These are phyloP conservation scores for Aporophyla lueneburgensis DNA, from an alignment of 2,888 invertebrate species.

Conservation along the genomic window DNA sequence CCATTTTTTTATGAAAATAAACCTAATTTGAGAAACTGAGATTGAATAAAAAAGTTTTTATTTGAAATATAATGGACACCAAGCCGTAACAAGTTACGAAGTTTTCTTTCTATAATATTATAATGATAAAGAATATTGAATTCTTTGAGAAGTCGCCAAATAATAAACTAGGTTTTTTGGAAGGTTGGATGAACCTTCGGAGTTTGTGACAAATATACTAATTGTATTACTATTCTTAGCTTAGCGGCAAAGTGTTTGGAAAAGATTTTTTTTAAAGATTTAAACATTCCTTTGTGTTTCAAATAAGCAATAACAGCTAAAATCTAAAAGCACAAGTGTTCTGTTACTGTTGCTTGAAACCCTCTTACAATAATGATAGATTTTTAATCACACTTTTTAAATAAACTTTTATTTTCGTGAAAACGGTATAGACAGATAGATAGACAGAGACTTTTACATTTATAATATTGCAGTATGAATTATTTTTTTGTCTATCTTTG, in stretches of 20 bases:
- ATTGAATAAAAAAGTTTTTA: constrained; percentile 42
- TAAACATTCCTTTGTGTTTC: not conserved
- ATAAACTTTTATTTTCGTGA: no score
- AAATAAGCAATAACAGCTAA: not conserved
- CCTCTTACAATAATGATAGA: not conserved
- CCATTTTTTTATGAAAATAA: constrained; percentile 14
- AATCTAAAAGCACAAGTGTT: not conserved
- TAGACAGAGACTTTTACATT: not conserved
- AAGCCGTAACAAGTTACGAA: constrained; percentile 39
- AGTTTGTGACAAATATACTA: not conserved
- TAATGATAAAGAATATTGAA: constrained; percentile 36
- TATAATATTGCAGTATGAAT: not conserved
- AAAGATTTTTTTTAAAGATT: no score
- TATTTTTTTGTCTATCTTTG: not conserved
- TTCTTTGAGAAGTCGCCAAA: constrained; percentile 33
- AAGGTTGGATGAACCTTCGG: not conserved
- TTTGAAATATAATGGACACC: constrained; percentile 44
- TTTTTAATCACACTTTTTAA: no score
- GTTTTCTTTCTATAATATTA: constrained; percentile 40
- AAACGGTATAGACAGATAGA: not conserved
- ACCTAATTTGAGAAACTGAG: constrained; percentile 32
- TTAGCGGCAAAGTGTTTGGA: not conserved
- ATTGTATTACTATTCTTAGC: not conserved
- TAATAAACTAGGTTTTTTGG: constrained; percentile 22
- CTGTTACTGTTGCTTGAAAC: not conserved